Base-by-base conservation (phyloP, 2,888 invertebrate species). In the Dryococelus australis region DNA sequence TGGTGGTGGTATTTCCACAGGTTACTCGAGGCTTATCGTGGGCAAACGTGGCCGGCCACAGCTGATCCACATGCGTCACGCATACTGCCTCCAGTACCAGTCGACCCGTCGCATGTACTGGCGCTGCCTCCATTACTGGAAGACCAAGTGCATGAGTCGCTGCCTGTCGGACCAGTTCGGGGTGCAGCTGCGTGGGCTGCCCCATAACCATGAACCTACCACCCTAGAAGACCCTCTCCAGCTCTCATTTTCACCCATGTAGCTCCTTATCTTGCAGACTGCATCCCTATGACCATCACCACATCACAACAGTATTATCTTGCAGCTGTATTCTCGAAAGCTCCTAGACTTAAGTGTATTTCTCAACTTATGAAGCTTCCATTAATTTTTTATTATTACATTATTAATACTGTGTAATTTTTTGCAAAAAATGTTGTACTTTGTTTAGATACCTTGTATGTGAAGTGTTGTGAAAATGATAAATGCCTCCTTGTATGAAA, bases 101-200 rank as follows among this genome's bases (percentile, higher is more conserved):
- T 47, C 47, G 26, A 16, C 26, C 0, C 43, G 43, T 26, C 43
- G 51, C 26, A 85, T 85, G 47, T 47, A 47, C 47, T 85, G 85
- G 85, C 35, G 85, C 26, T 85, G 85, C 85, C 43, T 43, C 16
- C 47, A 51, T 20, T 85, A 85, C n/a, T 51, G 51, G 43, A 85
- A 28, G 85, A 85, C 43, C 51, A 85, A 51, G 35, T 85, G 85
- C 43, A 43, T 43, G 26, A 51, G 47, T 8, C 85, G 85, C 43
- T 85, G 85, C n/a, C 85, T 47, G 26, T 47, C 85, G 24, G 85
- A 47, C 43, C 43, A 43, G 47, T 47, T 47, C 26, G 43, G 51
- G 20, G n/a, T 65, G n/a, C 65, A 65, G 65, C 65, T n/a, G 65
- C 65, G 65, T 8, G 65, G 65, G 8, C 65, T 65, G 65, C 65